Base-by-base conservation (phyloP, 2,797 vertebrate genomes). In the Hydrocynus forskahlii region DNA sequence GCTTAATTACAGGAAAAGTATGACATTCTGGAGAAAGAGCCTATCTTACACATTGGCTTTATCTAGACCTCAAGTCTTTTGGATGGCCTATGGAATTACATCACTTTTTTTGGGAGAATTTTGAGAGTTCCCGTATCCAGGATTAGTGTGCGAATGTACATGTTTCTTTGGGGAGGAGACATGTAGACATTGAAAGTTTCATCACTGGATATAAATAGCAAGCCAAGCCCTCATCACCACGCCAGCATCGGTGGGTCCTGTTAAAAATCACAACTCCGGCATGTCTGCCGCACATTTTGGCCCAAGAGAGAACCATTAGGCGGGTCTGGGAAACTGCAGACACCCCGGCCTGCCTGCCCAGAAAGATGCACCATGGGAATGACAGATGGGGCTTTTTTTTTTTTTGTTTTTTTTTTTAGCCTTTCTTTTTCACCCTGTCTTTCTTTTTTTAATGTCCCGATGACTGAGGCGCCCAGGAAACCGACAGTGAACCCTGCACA, bases 271-370 rank as follows among this genome's bases (percentile, higher is more conserved):
- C 92, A 92, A 90, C 89, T 91, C 87, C 87, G 23, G 64, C 92
- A 87, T 90, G 91, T 88, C 85, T 93, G 89, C 91, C 90, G 87
- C 90, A 92, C 70, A 83, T 81, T 92, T 90, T 92, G 90, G 88
- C 89, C 92, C 93, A 87, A 81, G 89, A 92, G 91, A 88, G 90
- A 90, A 90, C 91, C 90, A 91, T 92, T 92, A 92, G 93, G 92
- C 93, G 92, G 92, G 92, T 92, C 93, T 93, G 93, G 92, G 93
- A 94, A 95, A 94, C 88, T 83, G 85, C 77, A 89, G 88, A 88
- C 88, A 91, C 90, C 88, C 89, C 87, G 88, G 74, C 78, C 91
- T 92, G 88, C 88, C 90, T 93, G 90, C 89, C 89, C 91, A 89
- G 87, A 94, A 87, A 91, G 91, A 92, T 90, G 91, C 90, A 88